Evolutionary conservation across 2,888 invertebrate species (phyloP).

Genomic region (Caradrina kadenii): DNA sequence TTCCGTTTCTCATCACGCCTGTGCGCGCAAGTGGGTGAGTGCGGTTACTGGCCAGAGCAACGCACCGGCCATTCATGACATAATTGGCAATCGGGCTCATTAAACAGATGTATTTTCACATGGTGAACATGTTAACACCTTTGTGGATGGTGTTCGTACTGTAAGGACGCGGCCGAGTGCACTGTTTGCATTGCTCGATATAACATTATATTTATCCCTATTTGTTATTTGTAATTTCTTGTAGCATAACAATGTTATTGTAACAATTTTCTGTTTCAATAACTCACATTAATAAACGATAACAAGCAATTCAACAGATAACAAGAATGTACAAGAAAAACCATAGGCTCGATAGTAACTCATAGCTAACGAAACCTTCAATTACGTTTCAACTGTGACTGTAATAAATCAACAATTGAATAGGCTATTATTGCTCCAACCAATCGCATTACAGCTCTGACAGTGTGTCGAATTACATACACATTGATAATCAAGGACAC

Average conservation of each 20-base stretch:
- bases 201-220: slow-evolving; percentile 3
- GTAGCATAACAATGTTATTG: background rate
- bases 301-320: slow-evolving; percentile 20
- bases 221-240: slow-evolving; percentile 15
- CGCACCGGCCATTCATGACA: slow-evolving; percentile 87
- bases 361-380: slow-evolving; percentile 69
- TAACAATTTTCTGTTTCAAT: background rate
- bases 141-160: slow-evolving; percentile 58
- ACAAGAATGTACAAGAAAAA: slow-evolving; percentile 40
- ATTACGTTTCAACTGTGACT: slow-evolving; percentile 70
- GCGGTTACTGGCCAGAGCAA: slow-evolving; percentile 86
- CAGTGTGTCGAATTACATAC: slow-evolving; percentile 69
- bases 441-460: slow-evolving; percentile 72
- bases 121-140: slow-evolving; percentile 76
- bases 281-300: slow-evolving; percentile 11
- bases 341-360: slow-evolving; percentile 38
- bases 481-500: slow-evolving; percentile 66
- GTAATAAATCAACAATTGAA: slow-evolving; percentile 74
- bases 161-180: slow-evolving; percentile 38
- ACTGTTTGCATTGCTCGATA: slow-evolving; percentile 16
- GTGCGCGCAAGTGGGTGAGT: slow-evolving; percentile 88
- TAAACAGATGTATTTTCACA: slow-evolving; percentile 81
- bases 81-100: slow-evolving; percentile 88
- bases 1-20: slow-evolving; percentile 87
- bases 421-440: slow-evolving; percentile 70